These are phyloP conservation scores for Ephestia elutella DNA, from an alignment of 1,140 invertebrate species.

Conservation along the genomic window DNA sequence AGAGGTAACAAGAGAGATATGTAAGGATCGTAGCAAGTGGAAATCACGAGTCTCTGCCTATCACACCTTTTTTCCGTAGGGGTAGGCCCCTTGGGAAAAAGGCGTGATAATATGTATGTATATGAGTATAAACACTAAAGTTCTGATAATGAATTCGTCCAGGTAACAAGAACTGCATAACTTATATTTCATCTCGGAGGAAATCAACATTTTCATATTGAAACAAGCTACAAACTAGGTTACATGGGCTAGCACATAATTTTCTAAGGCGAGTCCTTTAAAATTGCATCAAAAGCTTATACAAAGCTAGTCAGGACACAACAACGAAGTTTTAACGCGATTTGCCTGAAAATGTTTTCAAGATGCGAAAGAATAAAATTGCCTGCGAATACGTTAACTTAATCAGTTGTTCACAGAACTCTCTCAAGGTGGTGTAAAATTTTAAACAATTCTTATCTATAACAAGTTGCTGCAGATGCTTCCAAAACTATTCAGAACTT, in stretches of 20 bases:
- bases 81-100: too few relatives aligned
- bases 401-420: constrained; percentile 1
- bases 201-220: constrained; percentile 2
- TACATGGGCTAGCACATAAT: constrained; percentile 6
- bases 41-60: too few relatives aligned
- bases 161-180: not conserved
- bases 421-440: not conserved
- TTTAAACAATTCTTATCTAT: not conserved
- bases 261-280: constrained; percentile 7
- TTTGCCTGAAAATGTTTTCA: constrained; percentile 12
- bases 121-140: too few relatives aligned
- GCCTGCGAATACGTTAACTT: constrained; percentile 5
- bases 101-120: too few relatives aligned
- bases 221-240: constrained; percentile 8
- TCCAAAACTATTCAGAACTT: too few relatives aligned
- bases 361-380: constrained; percentile 12
- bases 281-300: constrained; percentile 21
- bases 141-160: not conserved
- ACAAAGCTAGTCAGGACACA: constrained; percentile 2
- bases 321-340: constrained; percentile 13
- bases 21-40: too few relatives aligned
- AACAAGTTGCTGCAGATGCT: too few relatives aligned
- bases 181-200: not conserved
- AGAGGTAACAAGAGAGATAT: too few relatives aligned
- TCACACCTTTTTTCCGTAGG: too few relatives aligned